phyloP scores from a whole-genome alignment of 2,113 vertebrate species.

The Cariama cristata region DNA sequence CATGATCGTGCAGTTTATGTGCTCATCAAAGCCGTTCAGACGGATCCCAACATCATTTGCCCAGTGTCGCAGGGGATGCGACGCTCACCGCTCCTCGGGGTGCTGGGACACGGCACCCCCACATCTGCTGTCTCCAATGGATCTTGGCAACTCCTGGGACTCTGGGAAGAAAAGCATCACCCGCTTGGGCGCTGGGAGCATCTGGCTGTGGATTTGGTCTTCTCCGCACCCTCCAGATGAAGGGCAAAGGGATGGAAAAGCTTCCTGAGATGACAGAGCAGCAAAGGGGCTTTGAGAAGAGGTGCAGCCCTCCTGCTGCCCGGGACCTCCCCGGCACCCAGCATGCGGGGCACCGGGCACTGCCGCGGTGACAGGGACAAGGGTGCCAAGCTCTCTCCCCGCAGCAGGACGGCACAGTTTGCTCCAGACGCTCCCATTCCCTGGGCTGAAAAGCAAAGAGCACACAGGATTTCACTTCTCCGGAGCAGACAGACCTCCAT shows the following conservation, averaged over 20 bases:
- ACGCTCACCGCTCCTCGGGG: rapidly evolving
- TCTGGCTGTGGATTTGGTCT: neutral
- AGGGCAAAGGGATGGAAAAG: neutral
- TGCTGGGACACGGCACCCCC: neutral
- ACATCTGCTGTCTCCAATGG: neutral
- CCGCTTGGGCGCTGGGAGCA: neutral
- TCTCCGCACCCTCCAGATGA: neutral
- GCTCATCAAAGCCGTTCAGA: neutral
- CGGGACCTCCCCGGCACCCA: rapidly evolving
- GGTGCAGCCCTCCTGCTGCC: neutral
- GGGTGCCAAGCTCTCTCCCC: rapidly evolving
- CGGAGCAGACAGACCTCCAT: neutral
- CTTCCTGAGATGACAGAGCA: neutral
- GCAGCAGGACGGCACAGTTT: rapidly evolving
- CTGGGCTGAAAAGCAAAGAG: neutral
- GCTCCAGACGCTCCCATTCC: neutral
- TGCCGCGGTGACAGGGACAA: neutral
- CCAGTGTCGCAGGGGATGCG: rapidly evolving
- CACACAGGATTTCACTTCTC: neutral
- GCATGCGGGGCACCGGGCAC: rapidly evolving
- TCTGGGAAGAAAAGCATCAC: neutral
- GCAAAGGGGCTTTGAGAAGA: neutral
- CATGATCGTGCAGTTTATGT: neutral
- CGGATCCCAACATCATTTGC: neutral
- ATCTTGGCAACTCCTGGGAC: neutral